Base-by-base conservation (phyloP, 2,888 invertebrate species). In the Drosophila mimica region DNA sequence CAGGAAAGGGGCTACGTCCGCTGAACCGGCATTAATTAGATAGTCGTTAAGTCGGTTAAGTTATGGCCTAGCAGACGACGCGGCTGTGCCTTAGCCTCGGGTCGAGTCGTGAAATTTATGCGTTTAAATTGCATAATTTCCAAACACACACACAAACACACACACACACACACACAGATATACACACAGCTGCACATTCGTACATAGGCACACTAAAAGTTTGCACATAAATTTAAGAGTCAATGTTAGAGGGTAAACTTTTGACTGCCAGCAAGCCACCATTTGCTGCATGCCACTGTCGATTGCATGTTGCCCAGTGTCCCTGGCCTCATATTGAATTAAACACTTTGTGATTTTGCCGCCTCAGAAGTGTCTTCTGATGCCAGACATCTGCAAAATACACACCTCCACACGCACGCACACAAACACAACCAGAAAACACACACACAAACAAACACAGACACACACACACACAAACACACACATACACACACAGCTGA, bases 71-170 rank as follows among this genome's bases (percentile, higher is more conserved):
- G 60, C 58, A 66, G 46, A 58, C 53, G 59, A 46, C 15, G 40
- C 49, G 53, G 51, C 53, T 68, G 61, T 43, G 54, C 48, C 46
- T 59, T 43, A 30, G 66, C 69, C 69, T 74, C 74, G 70, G 61
- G 59, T 40, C 60, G 74, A 82, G 80, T 73, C 77, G 66, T 74
- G 75, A 83, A 88, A 89, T 88, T 88, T 88, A 88, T 88, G 85
- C 88, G 82, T 74, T 85, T 72, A 85, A 89, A 89, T 85, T 88
- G 87, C 87, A 88, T 88, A 88, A 88, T 88, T 89, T 81, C 58
- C 70, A 76, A 64, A 71, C 74, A 74, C 58, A 58, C 46, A 60
- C 51, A 48, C 48, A 36, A 15, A n/a, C n/a, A n/a, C n/a, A n/a
- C n/a, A n/a, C 25, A 51, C 38, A 70, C 38, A 28, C 56, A 30